phyloP scores from a whole-genome alignment of 2,797 vertebrate genomes.

The Selene dorsalis region DNA sequence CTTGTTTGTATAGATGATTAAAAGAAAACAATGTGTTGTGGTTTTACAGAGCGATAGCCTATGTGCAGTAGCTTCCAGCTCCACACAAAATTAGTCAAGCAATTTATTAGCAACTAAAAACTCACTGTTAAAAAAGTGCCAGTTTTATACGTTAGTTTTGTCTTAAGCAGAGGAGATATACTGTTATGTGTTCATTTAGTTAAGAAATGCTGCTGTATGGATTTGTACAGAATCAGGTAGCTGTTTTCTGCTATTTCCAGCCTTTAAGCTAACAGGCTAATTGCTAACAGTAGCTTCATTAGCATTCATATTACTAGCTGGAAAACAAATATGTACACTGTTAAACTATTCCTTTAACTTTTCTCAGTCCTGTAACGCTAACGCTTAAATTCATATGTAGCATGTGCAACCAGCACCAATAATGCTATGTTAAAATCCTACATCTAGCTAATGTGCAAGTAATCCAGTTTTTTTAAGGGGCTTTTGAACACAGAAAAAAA shows the following conservation, averaged over 20 bases:
- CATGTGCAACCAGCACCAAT: not conserved
- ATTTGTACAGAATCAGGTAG: not conserved
- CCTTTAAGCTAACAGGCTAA: slow-evolving; percentile 3
- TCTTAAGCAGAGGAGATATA: not conserved
- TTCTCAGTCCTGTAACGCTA: not conserved
- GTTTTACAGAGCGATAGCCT: not conserved
- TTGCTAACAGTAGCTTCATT: not conserved
- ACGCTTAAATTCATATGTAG: not conserved
- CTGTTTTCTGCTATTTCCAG: not conserved
- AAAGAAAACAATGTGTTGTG: not conserved
- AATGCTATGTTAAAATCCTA: not conserved
- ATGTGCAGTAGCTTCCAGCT: not conserved
- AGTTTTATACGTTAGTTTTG: not conserved
- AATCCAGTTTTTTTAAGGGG: not conserved
- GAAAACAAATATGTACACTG: not conserved
- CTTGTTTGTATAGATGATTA: not conserved
- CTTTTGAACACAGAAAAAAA: slow-evolving; percentile 19
- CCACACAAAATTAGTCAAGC: not conserved
- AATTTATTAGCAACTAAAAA: not conserved
- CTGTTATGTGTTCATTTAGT: not conserved
- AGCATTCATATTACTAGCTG: too few relatives aligned
- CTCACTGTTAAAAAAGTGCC: not conserved
- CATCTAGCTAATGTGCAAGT: not conserved
- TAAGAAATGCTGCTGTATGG: not conserved
- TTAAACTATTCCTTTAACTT: not conserved